These are phyloP conservation scores for Ptychochromis oligacanthus DNA, from an alignment of 2,113 vertebrate species.

Conservation along the genomic window DNA sequence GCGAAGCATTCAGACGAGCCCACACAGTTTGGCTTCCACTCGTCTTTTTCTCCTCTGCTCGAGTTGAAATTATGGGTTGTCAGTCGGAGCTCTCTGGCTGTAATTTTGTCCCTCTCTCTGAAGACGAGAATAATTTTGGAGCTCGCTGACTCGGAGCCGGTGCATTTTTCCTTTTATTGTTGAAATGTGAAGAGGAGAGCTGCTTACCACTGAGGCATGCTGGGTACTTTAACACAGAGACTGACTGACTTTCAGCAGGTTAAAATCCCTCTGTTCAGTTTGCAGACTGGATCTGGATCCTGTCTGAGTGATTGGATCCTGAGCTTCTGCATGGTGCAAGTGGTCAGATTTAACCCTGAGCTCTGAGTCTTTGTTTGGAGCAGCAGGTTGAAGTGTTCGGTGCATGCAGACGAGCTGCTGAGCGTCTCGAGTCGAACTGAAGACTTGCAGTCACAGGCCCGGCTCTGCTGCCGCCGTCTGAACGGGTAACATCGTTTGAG, in stretches of 20 bases:
- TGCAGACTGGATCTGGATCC: too few relatives aligned
- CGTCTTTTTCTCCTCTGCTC: conserved; percentile 88
- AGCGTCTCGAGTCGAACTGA: too few relatives aligned
- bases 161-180: conserved; percentile 76
- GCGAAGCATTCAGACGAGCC: conserved; percentile 87
- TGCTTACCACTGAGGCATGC: conserved; percentile 13
- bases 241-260: not conserved
- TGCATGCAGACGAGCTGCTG: too few relatives aligned
- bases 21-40: conserved; percentile 79
- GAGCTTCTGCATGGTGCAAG: too few relatives aligned
- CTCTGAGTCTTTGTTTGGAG: too few relatives aligned
- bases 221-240: not conserved
- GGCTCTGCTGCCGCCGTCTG: not conserved
- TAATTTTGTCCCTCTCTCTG: conserved; percentile 93
- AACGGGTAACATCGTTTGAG: not conserved
- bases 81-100: conserved; percentile 90
- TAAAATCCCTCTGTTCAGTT: not conserved
- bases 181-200: conserved; percentile 33
- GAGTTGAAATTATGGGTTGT: conserved; percentile 94
- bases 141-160: conserved; percentile 85
- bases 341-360: too few relatives aligned
- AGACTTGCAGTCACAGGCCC: not conserved
- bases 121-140: conserved; percentile 92
- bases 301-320: too few relatives aligned
- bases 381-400: too few relatives aligned